A percentile compares a stretch with the other conserved stretches of the same genome.
Evolutionary conservation across 2,113 vertebrate species (phyloP).

Genomic region (Sebastes schlegelii): DNA sequence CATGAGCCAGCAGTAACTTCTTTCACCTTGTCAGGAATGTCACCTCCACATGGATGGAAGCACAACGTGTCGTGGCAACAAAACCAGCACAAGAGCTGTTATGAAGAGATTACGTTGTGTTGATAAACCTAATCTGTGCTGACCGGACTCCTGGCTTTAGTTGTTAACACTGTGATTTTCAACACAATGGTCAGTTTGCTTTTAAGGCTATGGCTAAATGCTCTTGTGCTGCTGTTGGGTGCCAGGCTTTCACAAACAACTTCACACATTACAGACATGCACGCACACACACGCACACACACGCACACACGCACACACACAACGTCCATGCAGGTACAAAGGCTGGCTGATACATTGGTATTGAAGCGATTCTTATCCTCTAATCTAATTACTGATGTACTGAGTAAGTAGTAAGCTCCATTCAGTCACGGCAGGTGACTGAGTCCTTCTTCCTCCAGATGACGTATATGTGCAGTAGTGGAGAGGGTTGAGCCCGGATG

Average conservation of each 20-base stretch:
- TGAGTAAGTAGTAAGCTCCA: slow-evolving; percentile 58
- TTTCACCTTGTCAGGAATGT: slow-evolving; percentile 63
- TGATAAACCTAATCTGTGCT: slow-evolving; percentile 61
- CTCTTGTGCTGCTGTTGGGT: slow-evolving; percentile 34
- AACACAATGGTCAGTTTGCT: slow-evolving; percentile 42
- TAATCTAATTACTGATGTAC: slow-evolving; percentile 78
- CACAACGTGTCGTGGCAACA: slow-evolving; percentile 7
- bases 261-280: neutral
- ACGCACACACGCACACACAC: neutral
- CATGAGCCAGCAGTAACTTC: slow-evolving; percentile 26
- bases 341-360: slow-evolving; percentile 38
- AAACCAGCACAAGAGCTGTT: slow-evolving; percentile 40
- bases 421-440: slow-evolving; percentile 58
- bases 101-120: slow-evolving; percentile 52
- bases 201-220: slow-evolving; percentile 33
- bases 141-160: slow-evolving; percentile 34
- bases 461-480: slow-evolving; percentile 48
- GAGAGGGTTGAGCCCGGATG: slow-evolving; percentile 41
- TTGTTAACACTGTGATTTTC: slow-evolving; percentile 47
- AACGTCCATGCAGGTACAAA: slow-evolving; percentile 15
- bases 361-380: slow-evolving; percentile 64
- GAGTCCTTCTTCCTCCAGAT: slow-evolving; percentile 38
- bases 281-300: neutral
- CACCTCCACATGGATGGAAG: slow-evolving; percentile 34
- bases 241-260: slow-evolving; percentile 15